phyloP scores from a whole-genome alignment of 2,113 vertebrate genomes.

The Perca flavescens region DNA sequence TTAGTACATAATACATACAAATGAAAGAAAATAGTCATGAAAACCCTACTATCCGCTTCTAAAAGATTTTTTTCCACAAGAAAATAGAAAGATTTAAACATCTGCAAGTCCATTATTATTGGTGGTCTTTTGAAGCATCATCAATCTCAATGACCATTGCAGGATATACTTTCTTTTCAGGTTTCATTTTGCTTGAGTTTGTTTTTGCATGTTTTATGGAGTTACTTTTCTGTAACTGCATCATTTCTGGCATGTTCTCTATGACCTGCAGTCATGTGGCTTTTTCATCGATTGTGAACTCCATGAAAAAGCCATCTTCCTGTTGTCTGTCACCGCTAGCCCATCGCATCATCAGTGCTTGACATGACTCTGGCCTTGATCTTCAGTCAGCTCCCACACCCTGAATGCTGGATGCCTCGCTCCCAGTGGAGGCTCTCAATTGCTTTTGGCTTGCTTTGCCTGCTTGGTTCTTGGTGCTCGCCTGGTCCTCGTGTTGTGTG shows the following conservation, averaged over 20 bases:
- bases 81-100: constrained; percentile 59
- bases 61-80: constrained; percentile 48
- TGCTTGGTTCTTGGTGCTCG: constrained; percentile 70
- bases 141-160: constrained; percentile 79
- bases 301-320: constrained; percentile 72
- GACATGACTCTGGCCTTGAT: constrained; percentile 85
- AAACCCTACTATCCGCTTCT: constrained; percentile 72
- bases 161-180: constrained; percentile 66
- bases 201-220: constrained; percentile 55
- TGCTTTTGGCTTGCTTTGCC: constrained; percentile 85
- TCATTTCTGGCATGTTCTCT: constrained; percentile 74
- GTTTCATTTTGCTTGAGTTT: constrained; percentile 65
- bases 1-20: constrained; percentile 27
- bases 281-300: constrained; percentile 70
- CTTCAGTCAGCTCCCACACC: constrained; percentile 83
- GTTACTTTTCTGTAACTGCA: constrained; percentile 59
- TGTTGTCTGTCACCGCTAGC: constrained; percentile 72
- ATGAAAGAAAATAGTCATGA: constrained; percentile 74
- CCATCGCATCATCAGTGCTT: constrained; percentile 81
- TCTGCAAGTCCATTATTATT: constrained; percentile 79
- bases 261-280: constrained; percentile 68
- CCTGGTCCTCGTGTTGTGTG: constrained; percentile 69
- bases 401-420: constrained; percentile 84
- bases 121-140: constrained; percentile 74
- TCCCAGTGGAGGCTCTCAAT: constrained; percentile 82